phyloP scores from a whole-genome alignment of 2,797 vertebrate genomes.

The Esox masquinongy region DNA sequence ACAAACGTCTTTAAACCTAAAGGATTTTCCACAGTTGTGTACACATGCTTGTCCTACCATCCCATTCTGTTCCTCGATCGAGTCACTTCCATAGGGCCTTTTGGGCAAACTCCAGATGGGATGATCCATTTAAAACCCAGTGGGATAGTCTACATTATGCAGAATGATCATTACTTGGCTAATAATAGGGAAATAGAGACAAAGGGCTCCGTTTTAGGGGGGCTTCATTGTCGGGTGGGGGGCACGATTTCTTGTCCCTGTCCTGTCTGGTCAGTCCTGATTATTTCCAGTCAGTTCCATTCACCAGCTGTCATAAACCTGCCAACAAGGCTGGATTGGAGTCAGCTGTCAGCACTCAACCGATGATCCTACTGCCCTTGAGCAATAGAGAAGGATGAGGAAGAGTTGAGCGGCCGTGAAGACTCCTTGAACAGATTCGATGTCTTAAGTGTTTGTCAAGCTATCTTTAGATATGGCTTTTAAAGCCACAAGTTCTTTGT shows the following conservation, averaged over 20 bases:
- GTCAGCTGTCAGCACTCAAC: slow-evolving; percentile 3
- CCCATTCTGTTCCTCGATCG: not conserved
- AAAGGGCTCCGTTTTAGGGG: not conserved
- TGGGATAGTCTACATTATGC: not conserved
- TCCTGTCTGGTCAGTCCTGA: not conserved
- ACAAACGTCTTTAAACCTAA: not conserved
- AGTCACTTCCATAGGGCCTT: not conserved
- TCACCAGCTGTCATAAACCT: no score
- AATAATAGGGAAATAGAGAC: not conserved
- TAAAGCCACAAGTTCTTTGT: not conserved
- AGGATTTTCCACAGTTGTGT: not conserved
- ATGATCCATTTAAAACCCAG: not conserved
- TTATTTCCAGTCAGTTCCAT: not conserved
- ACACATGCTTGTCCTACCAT: not conserved
- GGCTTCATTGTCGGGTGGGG: not conserved
- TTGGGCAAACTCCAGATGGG: not conserved
- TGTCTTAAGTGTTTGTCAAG: slow-evolving; percentile 2
- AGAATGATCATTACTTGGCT: not conserved
- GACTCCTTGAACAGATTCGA: slow-evolving; percentile 16
- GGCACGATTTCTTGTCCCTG: not conserved
- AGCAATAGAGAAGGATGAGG: not conserved
- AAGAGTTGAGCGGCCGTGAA: not conserved
- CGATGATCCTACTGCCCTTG: slow-evolving; percentile 12
- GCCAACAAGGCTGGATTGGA: not conserved
- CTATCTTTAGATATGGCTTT: not conserved